Percentiles rank a stretch among this genome's conserved stretches.
Evolutionary conservation across 2,888 invertebrate species (phyloP).

Genomic region (Trachelus stipa): DNA sequence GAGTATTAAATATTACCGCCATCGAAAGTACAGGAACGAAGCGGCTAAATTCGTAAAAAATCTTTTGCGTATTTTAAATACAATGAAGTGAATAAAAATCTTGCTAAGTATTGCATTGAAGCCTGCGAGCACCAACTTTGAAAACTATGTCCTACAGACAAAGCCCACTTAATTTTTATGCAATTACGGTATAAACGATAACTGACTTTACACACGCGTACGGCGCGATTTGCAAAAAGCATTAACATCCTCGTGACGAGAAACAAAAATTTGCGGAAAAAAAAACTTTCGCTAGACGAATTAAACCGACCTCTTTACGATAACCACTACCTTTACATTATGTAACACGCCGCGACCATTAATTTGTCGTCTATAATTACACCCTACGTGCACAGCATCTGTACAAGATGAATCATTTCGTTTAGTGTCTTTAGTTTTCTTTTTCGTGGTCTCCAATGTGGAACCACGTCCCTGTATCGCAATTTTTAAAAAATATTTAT

Average conservation of each 20-base stretch:
- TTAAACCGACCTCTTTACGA: background rate
- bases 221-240: background rate
- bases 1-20: background rate
- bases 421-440: conserved; percentile 13
- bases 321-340: background rate
- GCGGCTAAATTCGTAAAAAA: background rate
- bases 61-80: background rate
- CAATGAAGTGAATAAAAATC: background rate
- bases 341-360: background rate
- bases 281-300: background rate
- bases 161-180: background rate
- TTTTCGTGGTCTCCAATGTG: conserved; percentile 21
- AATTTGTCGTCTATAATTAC: background rate
- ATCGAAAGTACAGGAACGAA: background rate
- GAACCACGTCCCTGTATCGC: conserved; percentile 31
- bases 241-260: background rate
- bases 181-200: background rate
- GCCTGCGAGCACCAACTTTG: background rate
- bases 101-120: background rate
- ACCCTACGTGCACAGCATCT: background rate
- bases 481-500: conserved; percentile 22
- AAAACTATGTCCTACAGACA: background rate
- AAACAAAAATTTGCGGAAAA: background rate
- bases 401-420: conserved; percentile 7
- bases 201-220: background rate